A percentile compares a stretch with the other conserved stretches of the same genome.
Conservation (phyloP, 2,888 invertebrate genomes). For the Catocala sponsa region DNA sequence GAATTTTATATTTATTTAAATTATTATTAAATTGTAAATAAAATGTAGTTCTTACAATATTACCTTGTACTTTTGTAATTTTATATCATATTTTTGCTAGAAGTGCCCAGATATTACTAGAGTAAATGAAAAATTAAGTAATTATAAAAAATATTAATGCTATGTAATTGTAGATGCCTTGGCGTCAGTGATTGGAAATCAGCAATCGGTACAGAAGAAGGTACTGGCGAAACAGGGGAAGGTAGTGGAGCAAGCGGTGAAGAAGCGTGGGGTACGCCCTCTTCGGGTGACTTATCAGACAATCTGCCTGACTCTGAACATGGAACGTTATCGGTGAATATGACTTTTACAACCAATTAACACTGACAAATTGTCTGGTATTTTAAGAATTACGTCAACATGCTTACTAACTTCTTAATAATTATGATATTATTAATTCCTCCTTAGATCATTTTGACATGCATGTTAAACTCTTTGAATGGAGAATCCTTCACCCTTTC, state of each 20-base stretch:
- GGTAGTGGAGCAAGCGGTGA: conserved; percentile 95
- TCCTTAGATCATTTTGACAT: conserved; percentile 8
- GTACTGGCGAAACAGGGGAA: conserved; percentile 89
- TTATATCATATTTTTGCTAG: too few species aligned
- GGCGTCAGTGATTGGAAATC: conserved; percentile 89
- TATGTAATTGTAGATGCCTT: conserved; percentile 67
- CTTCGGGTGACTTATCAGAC: conserved; percentile 94
- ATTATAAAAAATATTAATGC: too few species aligned
- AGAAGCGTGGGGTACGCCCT: conserved; percentile 96
- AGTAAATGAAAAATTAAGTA: too few species aligned
- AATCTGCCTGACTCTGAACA: conserved; percentile 91
- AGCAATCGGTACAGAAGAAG: conserved; percentile 89
- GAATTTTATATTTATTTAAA: too few species aligned
- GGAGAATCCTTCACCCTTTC: conserved; percentile 63
- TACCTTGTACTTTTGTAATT: too few species aligned
- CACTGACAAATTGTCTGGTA: not conserved
- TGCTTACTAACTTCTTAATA: too few species aligned
- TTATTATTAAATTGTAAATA: too few species aligned
- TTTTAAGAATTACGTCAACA: too few species aligned
- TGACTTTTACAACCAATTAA: not conserved
- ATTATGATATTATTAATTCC: not conserved
- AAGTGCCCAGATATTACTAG: too few species aligned
- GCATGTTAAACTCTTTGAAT: conserved; percentile 57
- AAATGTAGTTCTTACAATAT: too few species aligned
- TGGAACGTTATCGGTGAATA: conserved; percentile 89